Percentiles rank a stretch among this genome's conserved stretches.
Evolutionary conservation across 2,797 vertebrate species (phyloP).

Genomic region (Periparus ater): DNA sequence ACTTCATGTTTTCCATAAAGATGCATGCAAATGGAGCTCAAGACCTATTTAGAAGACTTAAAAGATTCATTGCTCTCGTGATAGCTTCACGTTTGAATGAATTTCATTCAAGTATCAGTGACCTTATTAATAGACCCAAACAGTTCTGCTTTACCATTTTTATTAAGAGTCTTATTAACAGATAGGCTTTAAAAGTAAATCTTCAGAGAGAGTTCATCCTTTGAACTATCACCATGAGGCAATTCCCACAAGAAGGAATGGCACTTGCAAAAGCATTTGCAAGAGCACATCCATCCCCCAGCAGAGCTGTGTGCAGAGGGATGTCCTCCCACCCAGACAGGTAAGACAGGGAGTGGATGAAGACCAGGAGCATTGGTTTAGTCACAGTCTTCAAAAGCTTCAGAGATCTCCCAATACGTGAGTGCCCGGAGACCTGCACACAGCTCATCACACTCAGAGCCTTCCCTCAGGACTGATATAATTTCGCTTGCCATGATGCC

Average conservation of each 20-base stretch:
- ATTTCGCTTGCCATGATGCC: background rate
- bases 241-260: background rate
- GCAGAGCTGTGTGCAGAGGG: background rate
- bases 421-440: background rate
- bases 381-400: background rate
- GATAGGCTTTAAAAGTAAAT: background rate
- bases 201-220: background rate
- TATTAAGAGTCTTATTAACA: slow-evolving; percentile 14
- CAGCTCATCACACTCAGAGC: background rate
- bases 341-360: background rate
- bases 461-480: background rate
- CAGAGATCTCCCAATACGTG: background rate
- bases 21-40: slow-evolving; percentile 32
- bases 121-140: slow-evolving; percentile 29
- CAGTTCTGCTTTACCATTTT: background rate
- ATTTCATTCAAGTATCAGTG: background rate
- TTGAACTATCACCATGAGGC: background rate
- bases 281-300: background rate
- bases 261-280: background rate
- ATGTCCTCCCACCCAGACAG: background rate
- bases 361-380: background rate
- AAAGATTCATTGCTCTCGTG: background rate
- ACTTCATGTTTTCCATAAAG: slow-evolving; percentile 5
- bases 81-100: background rate
- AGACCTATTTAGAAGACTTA: slow-evolving; percentile 22